Conservation (phyloP, 2,888 invertebrate species). For the Hyposoter dolosus region DNA sequence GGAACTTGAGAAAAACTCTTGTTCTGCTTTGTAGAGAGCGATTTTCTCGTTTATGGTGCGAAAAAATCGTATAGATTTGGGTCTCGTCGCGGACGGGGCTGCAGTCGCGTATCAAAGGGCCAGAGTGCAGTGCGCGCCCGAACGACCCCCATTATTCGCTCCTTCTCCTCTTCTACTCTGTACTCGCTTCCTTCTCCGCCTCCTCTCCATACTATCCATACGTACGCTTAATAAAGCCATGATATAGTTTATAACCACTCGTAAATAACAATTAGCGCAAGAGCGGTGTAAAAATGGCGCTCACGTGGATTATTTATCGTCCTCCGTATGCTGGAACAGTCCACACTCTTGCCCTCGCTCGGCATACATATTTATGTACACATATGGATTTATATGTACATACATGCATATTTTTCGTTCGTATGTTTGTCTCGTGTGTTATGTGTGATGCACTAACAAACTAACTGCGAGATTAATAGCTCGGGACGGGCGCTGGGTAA, state of each 20-base stretch:
- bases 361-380: constrained; percentile 15
- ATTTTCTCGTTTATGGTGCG: neutral
- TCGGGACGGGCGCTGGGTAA: constrained; percentile 74
- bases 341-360: constrained; percentile 30
- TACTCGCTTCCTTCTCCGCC: neutral
- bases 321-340: neutral
- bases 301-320: constrained; percentile 75
- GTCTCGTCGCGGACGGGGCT: neutral
- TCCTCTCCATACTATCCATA: neutral
- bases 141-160: constrained; percentile 54
- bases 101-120: neutral
- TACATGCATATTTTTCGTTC: constrained; percentile 32
- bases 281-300: constrained; percentile 75
- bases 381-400: neutral
- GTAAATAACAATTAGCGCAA: constrained; percentile 82
- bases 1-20: neutral
- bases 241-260: constrained; percentile 79
- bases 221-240: constrained; percentile 77
- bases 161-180: neutral
- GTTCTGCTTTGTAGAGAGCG: too few species aligned
- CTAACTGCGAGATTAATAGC: constrained; percentile 80
- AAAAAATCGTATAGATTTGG: neutral
- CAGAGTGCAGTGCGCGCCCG: constrained; percentile 36
- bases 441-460: constrained; percentile 75
- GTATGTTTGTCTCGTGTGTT: neutral